Evolutionary conservation across 2,888 invertebrate genomes (phyloP).

Genomic region (Liopterus haemorrhoidalis): DNA sequence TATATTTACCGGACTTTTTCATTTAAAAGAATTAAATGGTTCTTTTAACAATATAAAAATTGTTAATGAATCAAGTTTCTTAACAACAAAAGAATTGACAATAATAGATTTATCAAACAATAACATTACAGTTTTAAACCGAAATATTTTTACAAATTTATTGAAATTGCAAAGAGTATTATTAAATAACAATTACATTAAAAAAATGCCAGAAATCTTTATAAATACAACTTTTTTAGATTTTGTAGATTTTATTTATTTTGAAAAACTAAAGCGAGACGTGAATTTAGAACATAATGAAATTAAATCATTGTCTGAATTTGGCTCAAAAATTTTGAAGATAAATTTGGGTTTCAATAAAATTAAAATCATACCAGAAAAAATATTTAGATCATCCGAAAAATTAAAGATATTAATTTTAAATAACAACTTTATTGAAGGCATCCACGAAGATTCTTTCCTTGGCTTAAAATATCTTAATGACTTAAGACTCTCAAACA

Average conservation of each 20-base stretch:
- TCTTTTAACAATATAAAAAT: slow-evolving; percentile 63
- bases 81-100: slow-evolving; percentile 20
- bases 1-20: slow-evolving; percentile 56
- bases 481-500: neutral
- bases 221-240: neutral
- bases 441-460: neutral
- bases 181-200: slow-evolving; percentile 34
- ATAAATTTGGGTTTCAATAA: no score
- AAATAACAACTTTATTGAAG: slow-evolving; percentile 5
- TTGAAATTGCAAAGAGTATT: neutral
- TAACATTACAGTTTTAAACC: slow-evolving; percentile 50
- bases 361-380: no score
- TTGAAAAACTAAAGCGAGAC: neutral
- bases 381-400: no score
- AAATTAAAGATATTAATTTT: neutral
- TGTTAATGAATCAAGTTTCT: slow-evolving; percentile 30
- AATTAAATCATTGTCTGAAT: no score
- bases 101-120: slow-evolving; percentile 55
- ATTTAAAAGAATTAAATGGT: slow-evolving; percentile 57
- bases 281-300: no score
- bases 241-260: slow-evolving; percentile 1
- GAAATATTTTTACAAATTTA: slow-evolving; percentile 4
- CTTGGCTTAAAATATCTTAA: neutral
- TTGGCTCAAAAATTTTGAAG: no score
- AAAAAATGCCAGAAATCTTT: slow-evolving; percentile 48